Evolutionary conservation across 2,888 invertebrate genomes (phyloP).

Genomic region (Smittia sp.): DNA sequence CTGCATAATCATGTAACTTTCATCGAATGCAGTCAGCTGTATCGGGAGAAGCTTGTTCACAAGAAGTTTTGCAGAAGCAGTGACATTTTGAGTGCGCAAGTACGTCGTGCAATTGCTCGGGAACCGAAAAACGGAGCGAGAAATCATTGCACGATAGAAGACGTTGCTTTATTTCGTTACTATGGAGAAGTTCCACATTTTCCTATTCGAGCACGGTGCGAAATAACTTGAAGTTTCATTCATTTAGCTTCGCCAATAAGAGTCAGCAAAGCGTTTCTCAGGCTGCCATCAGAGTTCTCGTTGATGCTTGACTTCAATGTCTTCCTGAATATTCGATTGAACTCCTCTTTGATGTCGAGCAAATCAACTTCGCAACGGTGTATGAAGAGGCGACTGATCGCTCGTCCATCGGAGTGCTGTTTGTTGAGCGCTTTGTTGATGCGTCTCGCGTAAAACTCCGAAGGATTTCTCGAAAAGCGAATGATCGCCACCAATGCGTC

Average conservation of each 20-base stretch:
- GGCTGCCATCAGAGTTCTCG: not conserved
- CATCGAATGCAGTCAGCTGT: not conserved
- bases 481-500: not conserved
- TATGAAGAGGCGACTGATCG: not conserved
- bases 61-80: too few species aligned
- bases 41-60: not conserved
- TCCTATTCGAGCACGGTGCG: not conserved
- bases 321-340: not conserved
- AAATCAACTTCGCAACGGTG: not conserved
- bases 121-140: not conserved
- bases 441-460: not conserved
- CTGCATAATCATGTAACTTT: too few species aligned
- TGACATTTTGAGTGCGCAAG: not conserved
- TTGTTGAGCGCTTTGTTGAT: not conserved
- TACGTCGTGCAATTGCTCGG: not conserved
- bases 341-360: not conserved
- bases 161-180: not conserved
- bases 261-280: not conserved
- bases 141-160: not conserved
- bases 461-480: not conserved
- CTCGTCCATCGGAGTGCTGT: not conserved
- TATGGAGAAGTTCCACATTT: not conserved
- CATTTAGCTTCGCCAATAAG: not conserved
- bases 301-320: not conserved
- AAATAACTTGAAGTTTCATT: constrained; percentile 1